Evolutionary conservation across 2,888 invertebrate species (phyloP), one percentile per base, ranked within the genome.

Genomic region (Rhagium mordax): DNA sequence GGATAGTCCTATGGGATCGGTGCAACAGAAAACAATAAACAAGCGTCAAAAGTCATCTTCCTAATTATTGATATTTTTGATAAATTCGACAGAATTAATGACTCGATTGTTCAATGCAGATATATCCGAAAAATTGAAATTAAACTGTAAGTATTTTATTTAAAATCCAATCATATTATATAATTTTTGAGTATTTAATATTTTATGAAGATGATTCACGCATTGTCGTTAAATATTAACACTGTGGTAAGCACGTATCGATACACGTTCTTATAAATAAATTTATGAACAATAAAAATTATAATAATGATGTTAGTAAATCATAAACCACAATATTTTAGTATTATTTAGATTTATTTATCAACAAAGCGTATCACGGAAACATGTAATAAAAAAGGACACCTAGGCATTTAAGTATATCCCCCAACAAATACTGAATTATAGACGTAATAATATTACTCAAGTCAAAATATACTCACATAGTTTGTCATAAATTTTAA

Each of bases 401-500:
- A 15, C 21, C 8, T 29, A 10, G 18, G 15, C 18, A 59, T 59
- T 33, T 29, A 29, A 59, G 33, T 59, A 8, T 33, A 59, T 59
- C 33, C 33, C 18, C 33, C n/a, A 33, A 59, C 59, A 33, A 55
- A 55, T 24, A 2, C 33, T 33, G 18, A 29, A 33, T n/a, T n/a
- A 59, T 29, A 8, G 18, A 33, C 16, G 1, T n/a, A 59, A 29
- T 59, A 59, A 59, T 29, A 33, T 41, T 29, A 33, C 33, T n/a
- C n/a, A n/a, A 59, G 33, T 33, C 29, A n/a, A 59, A 59, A 33
- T 33, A 29, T 33, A 15, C n/a, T 21, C 29, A 33, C 33, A n/a
- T 33, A 59, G 15, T 59, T 59, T 33, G 33, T 59, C 59, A 33
- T 59, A 59, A 59, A 59, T 33, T 29, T 59, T 33, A 59, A 59